phyloP scores from a whole-genome alignment of 2,888 invertebrate species.

The Leptopilina syphax region DNA sequence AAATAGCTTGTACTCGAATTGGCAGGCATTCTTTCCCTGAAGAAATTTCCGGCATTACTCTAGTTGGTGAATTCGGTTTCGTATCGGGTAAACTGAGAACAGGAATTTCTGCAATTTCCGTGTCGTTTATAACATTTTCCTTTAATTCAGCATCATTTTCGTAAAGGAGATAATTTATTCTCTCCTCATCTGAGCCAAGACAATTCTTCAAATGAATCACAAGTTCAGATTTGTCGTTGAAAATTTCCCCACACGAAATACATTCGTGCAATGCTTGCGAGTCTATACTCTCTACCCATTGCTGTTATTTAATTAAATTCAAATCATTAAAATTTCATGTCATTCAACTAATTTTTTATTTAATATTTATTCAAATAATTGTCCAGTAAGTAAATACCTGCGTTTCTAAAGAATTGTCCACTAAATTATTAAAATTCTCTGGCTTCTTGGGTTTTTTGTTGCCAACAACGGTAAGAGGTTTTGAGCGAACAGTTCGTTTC shows the following conservation, averaged over 20 bases:
- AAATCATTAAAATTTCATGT: not conserved
- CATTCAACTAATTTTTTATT: no score
- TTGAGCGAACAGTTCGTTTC: conserved; percentile 80
- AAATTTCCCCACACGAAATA: conserved; percentile 81
- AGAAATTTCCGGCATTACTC: not conserved
- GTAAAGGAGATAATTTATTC: not conserved
- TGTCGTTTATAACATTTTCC: not conserved
- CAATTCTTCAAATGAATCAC: conserved; percentile 85
- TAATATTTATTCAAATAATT: no score
- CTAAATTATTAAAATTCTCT: not conserved
- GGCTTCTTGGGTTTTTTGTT: conserved; percentile 14
- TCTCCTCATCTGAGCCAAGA: conserved; percentile 57
- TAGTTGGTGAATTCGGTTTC: not conserved
- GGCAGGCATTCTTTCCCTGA: conserved; percentile 16
- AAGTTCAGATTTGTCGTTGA: conserved; percentile 85
- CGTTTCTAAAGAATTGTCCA: not conserved
- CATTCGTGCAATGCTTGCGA: not conserved
- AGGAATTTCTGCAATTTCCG: not conserved
- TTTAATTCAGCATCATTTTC: not conserved
- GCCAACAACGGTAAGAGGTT: not conserved
- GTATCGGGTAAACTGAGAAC: not conserved
- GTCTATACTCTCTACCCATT: not conserved
- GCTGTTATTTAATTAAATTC: not conserved
- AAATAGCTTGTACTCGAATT: conserved; percentile 61
- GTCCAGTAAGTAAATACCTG: not conserved